Base-by-base conservation (phyloP, 2,113 vertebrate genomes). In the Tenrec ecaudatus region DNA sequence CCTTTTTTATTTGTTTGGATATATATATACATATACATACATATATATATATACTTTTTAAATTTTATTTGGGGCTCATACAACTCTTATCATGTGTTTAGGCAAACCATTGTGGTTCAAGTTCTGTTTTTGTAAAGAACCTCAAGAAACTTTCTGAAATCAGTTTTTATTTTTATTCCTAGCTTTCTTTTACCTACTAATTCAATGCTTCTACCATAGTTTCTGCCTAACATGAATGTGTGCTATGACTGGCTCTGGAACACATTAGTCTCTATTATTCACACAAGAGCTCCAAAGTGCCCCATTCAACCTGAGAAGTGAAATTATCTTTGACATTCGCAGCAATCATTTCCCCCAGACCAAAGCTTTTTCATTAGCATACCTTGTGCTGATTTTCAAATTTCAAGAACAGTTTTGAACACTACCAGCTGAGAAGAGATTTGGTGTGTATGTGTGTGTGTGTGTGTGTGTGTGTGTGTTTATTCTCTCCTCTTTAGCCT, bases 351-450 rank as follows among this genome's bases (percentile, higher is more conserved):
- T 94, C 86, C 60, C 3, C 29, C 43, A 94, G 95, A 68, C 3
- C 14, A 62, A 96, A 97, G 69, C 25, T 92, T 69, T 95, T 93
- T 94, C 71, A 97, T 88, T 57, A 95, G 36, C 14, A 79, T 76
- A 91, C 23, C 92, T 94, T 95, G 47, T 92, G 95, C 96, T 96
- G 69, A 96, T 86, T 71, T 92, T 89, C 84, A 94, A 89, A 89
- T 89, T n/a, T 82, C 27, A 93, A 95, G 31, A 36, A 64, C 71
- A 86, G 66, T 29, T 96, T 97, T 77, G 95, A 64, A 82, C 36
- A 90, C 23, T 33, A 90, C 36, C 53, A 94, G 93, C 88, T 93
- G 87, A 95, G 66, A 96, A 93, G 53, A 29, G 33, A 87, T 78
- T 85, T 91, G 33, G 47, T 53, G 43, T n/a, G 17, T 82, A 3